A percentile compares a stretch with the other conserved stretches of the same genome.
Conservation (phyloP, 2,797 vertebrate species). For the Helarctos malayanus region DNA sequence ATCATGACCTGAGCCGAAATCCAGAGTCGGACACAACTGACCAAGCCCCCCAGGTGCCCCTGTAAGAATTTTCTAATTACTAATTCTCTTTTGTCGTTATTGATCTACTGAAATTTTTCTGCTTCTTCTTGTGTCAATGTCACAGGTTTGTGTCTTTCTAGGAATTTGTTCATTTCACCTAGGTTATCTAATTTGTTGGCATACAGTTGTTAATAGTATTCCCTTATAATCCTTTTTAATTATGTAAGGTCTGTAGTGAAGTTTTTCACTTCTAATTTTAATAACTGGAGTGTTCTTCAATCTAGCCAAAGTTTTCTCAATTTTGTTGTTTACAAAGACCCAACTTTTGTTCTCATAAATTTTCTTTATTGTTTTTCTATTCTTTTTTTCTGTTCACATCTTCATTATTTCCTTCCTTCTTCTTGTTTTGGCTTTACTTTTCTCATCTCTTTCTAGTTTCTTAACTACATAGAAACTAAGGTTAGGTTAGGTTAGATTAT, state of each 20-base stretch:
- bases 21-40: not conserved
- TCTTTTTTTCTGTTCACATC: not conserved
- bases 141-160: not conserved
- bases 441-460: not conserved
- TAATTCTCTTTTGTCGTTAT: not conserved
- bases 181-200: not conserved
- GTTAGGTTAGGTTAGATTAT: not conserved
- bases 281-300: not conserved
- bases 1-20: not conserved
- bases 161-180: not conserved
- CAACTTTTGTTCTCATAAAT: not conserved
- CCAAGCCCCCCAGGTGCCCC: not conserved
- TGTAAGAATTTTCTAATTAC: not conserved
- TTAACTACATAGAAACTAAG: not conserved
- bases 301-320: not conserved
- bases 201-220: not conserved
- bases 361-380: not conserved
- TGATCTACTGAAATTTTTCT: not conserved
- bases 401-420: slow-evolving; percentile 19
- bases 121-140: not conserved
- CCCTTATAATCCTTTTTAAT: not conserved
- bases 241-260: not conserved
- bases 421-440: not conserved
- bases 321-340: not conserved
- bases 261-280: not conserved